Conservation (phyloP, 1,140 invertebrate species). For the Drosophila arizonae region DNA sequence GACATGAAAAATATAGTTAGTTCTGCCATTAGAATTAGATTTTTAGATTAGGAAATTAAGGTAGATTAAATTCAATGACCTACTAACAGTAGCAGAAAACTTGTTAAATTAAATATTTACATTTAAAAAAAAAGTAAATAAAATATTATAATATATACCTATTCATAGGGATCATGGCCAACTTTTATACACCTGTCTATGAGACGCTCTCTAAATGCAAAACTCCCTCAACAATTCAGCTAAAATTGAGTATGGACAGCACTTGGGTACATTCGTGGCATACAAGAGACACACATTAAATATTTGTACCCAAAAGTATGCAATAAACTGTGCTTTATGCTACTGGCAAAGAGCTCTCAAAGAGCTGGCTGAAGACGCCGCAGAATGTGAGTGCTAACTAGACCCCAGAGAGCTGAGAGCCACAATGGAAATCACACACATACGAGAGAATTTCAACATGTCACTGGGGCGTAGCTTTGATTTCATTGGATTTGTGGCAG, state of each 20-base stretch:
- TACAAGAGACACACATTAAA: slow-evolving; percentile 2
- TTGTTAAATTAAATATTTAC: too few species aligned
- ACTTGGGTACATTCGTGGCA: neutral
- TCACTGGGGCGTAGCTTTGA: slow-evolving; percentile 29
- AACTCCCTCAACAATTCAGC: neutral
- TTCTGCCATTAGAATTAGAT: too few species aligned
- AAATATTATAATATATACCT: too few species aligned
- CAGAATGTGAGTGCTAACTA: slow-evolving; percentile 54
- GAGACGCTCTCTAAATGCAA: too few species aligned
- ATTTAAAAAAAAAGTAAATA: too few species aligned
- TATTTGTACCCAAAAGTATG: slow-evolving; percentile 8
- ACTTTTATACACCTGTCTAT: too few species aligned
- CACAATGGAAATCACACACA: slow-evolving; percentile 68
- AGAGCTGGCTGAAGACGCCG: slow-evolving; percentile 10
- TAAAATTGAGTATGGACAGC: neutral
- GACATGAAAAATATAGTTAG: too few species aligned
- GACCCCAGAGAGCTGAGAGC: slow-evolving; percentile 51
- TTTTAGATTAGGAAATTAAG: too few species aligned
- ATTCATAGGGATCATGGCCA: too few species aligned
- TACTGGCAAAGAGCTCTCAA: slow-evolving; percentile 5
- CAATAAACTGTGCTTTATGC: slow-evolving; percentile 14
- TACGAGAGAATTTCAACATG: slow-evolving; percentile 38
- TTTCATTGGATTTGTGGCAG: slow-evolving; percentile 47
- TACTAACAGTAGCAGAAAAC: too few species aligned
- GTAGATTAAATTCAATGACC: too few species aligned